These are phyloP conservation scores for Microcebus ravelobensis DNA, from an alignment of 2,113 vertebrate species.

Conservation along the genomic window DNA sequence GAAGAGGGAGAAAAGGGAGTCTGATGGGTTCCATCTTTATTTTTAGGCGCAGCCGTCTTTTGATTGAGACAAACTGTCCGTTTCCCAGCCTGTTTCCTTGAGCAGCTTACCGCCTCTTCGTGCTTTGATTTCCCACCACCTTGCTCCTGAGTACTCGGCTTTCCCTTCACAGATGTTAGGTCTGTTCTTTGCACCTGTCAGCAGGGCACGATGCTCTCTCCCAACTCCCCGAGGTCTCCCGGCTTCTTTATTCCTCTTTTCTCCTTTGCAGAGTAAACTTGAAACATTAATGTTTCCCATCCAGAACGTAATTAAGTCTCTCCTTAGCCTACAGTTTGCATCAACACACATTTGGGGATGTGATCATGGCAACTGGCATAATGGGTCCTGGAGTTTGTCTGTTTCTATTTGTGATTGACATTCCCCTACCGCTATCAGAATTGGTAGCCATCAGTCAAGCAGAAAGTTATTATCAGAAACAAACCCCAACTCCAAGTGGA, in stretches of 20 bases:
- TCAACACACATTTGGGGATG: background rate
- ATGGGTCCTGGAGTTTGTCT: background rate
- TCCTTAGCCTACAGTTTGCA: constrained; percentile 13
- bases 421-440: constrained; percentile 51
- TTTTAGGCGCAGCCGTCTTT: background rate
- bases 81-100: background rate
- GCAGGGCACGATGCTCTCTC: background rate
- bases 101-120: background rate
- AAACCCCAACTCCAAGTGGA: constrained; percentile 68
- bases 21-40: background rate
- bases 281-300: background rate
- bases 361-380: fast-evolving
- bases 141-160: background rate
- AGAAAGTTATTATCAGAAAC: constrained; percentile 74
- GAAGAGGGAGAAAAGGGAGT: background rate
- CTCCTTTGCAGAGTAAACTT: background rate
- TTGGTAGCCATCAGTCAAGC: constrained; percentile 53
- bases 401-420: constrained; percentile 28
- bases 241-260: background rate
- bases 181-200: constrained; percentile 53
- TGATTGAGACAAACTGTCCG: background rate
- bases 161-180: constrained; percentile 30
- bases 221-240: background rate
- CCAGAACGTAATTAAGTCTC: background rate
- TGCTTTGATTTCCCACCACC: background rate